These are phyloP conservation scores for Pantherophis guttatus DNA, from an alignment of 2,113 vertebrate species.

Conservation along the genomic window DNA sequence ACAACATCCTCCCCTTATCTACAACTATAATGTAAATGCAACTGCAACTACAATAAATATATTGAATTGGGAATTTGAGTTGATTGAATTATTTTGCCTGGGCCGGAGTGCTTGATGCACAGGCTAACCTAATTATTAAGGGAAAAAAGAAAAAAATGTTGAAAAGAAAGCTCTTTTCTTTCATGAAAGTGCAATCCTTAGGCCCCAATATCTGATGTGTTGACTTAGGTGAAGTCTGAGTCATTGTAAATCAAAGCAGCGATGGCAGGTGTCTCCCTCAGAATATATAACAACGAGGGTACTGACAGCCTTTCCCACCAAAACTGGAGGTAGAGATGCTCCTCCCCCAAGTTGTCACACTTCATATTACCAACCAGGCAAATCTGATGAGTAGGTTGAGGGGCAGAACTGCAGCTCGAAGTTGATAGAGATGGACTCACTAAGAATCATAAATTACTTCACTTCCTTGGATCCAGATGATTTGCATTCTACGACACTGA, in stretches of 20 bases:
- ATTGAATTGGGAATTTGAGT: neutral
- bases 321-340: neutral
- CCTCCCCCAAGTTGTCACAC: neutral
- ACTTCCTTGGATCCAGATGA: neutral
- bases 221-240: neutral
- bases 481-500: neutral
- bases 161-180: neutral
- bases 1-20: neutral
- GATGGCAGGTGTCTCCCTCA: neutral
- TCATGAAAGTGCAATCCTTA: neutral
- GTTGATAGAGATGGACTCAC: neutral
- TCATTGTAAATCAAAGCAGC: neutral
- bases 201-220: neutral
- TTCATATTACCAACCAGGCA: neutral
- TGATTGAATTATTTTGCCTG: neutral
- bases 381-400: neutral
- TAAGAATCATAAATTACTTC: neutral
- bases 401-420: neutral
- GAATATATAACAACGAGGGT: neutral
- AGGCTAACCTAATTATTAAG: neutral
- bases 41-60: neutral
- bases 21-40: neutral
- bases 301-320: neutral
- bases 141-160: neutral
- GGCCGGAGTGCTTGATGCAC: neutral